A percentile compares a stretch with the other conserved stretches of the same genome.
Evolutionary conservation across 2,888 invertebrate genomes (phyloP).

Genomic region (Lobophora halterata): DNA sequence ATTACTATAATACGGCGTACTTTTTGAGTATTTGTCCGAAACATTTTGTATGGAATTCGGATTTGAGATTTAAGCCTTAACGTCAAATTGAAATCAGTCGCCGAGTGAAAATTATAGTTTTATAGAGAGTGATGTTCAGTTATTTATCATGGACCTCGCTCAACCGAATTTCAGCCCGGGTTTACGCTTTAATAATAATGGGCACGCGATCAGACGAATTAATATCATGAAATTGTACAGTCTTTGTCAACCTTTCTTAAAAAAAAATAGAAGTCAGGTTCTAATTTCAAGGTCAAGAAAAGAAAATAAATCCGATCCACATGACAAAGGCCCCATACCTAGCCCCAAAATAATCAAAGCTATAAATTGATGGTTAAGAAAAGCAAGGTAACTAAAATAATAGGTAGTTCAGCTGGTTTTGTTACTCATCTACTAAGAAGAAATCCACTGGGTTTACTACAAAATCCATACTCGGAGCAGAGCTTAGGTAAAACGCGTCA

Average conservation of each 20-base stretch:
- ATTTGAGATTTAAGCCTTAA: neutral
- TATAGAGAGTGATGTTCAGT: constrained; percentile 36
- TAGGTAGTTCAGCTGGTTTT: no score
- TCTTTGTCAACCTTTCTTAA: constrained; percentile 1
- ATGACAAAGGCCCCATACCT: no score
- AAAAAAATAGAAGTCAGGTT: neutral
- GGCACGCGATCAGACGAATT: constrained; percentile 49
- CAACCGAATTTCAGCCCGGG: constrained; percentile 34
- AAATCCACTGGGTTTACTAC: no score
- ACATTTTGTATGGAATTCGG: no score
- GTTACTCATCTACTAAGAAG: no score
- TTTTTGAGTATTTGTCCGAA: no score
- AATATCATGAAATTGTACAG: constrained; percentile 25
- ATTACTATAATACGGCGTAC: no score
- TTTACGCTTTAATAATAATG: constrained; percentile 46
- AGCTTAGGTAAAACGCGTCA: no score
- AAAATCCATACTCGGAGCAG: no score
- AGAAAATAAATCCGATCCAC: neutral
- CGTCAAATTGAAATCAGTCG: constrained; percentile 13
- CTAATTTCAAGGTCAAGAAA: neutral
- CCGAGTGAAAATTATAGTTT: constrained; percentile 41
- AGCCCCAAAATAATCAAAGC: no score
- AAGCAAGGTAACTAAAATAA: no score
- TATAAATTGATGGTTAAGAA: no score
- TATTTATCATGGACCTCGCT: constrained; percentile 44